Evolutionary conservation across 2,797 vertebrate genomes (phyloP), one percentile per base, ranked within the genome.

Genomic region (Carduelis carduelis): DNA sequence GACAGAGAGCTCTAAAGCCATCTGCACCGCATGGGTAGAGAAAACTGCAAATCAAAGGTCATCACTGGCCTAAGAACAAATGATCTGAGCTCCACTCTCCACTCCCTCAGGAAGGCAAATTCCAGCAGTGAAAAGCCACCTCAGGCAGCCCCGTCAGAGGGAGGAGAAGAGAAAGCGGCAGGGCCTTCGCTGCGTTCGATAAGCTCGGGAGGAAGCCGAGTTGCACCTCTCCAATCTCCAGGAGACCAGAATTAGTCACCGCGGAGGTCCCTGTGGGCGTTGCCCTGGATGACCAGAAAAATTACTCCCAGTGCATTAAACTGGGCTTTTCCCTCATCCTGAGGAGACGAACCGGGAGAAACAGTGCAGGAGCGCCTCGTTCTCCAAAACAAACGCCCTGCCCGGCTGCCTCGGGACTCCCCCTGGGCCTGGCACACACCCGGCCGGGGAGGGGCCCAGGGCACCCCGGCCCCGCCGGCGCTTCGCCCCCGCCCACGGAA

Each of bases 251-350:
- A 77, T 20, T 14, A 22, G 72, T n/a, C 94, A 85, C 56, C 22
- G 9, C 16, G 34, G 32, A 91, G 56, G 16, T 5, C 44, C 44
- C 49, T 19, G 22, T 1, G 21, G 63, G 56, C 19, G 52, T 3
- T 66, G 39, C 4, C 87, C 64, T 3, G 37, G 22, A 53, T 7
- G 43, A 66, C 23, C 81, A 86, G 4, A 46, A 69, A 82, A 57
- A 65, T 22, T 0, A 28, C 11, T 2, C 15, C 17, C 23, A 17
- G 8, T 1, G 8, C 21, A 65, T n/a, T 57, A 87, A 65, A 30
- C 8, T 0, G 12, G 0, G 0, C 5, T 53, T 8, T 46, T 8
- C 37, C 61, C 35, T 44, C 13, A n/a, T 5, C 35, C 76, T 6
- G 32, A 63, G 8, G 5, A 14, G 24, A 2, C 10, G 20, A 69